These are phyloP conservation scores for Cyprinodon variegatus DNA, from an alignment of 2,113 vertebrate genomes.

Conservation along the genomic window DNA sequence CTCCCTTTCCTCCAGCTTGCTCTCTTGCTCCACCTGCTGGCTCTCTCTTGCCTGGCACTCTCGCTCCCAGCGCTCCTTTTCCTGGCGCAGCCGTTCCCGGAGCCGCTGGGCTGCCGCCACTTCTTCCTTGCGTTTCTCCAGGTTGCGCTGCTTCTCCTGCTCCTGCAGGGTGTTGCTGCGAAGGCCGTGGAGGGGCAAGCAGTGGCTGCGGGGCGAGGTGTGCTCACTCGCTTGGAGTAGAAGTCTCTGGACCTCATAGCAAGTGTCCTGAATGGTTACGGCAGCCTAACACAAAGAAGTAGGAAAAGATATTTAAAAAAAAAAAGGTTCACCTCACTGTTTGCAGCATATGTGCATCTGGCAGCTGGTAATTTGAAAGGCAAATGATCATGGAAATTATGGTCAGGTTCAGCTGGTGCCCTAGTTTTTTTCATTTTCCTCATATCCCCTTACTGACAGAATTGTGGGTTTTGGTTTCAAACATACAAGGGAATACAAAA, in stretches of 20 bases:
- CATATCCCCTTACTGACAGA: background rate
- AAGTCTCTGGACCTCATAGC: slow-evolving; percentile 85
- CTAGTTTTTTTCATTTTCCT: background rate
- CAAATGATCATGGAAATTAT: slow-evolving; percentile 23
- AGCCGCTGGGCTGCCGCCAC: slow-evolving; percentile 82
- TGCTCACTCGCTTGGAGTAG: slow-evolving; percentile 82
- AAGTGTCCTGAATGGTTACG: slow-evolving; percentile 91
- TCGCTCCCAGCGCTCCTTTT: slow-evolving; percentile 88
- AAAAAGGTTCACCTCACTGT: slow-evolving; percentile 18
- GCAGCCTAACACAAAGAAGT: slow-evolving; percentile 80
- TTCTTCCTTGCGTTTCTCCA: slow-evolving; percentile 91
- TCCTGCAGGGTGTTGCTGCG: slow-evolving; percentile 86
- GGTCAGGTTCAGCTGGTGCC: background rate
- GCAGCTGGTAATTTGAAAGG: slow-evolving; percentile 47
- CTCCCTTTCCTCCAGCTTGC: slow-evolving; percentile 75
- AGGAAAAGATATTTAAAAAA: background rate
- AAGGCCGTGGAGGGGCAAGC: slow-evolving; percentile 56
- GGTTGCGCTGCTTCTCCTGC: slow-evolving; percentile 93
- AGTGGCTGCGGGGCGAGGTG: slow-evolving; percentile 49
- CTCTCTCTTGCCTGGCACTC: slow-evolving; percentile 80
- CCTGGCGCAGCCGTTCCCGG: slow-evolving; percentile 83
- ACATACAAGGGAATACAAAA: background rate
- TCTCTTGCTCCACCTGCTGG: slow-evolving; percentile 80
- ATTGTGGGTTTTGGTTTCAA: slow-evolving; percentile 6
- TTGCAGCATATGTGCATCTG: slow-evolving; percentile 5